A percentile compares a stretch with the other conserved stretches of the same genome.
Evolutionary conservation across 1,140 invertebrate species (phyloP).

Genomic region (Aphelinus certus): DNA sequence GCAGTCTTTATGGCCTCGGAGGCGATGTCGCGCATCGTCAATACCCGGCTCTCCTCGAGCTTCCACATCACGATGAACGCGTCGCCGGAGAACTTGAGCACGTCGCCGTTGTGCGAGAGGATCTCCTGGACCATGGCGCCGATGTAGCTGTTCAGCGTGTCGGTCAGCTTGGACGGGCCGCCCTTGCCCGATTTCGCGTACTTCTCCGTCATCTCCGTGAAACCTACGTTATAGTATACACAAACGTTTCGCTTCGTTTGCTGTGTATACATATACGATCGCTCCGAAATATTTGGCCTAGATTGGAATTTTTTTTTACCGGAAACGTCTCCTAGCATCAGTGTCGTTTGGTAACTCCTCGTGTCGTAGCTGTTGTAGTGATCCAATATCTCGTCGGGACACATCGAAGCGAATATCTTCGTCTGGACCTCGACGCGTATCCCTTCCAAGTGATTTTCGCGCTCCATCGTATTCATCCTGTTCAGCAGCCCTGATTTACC

Average conservation of each 20-base stretch:
- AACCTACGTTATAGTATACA: slow-evolving; percentile 58
- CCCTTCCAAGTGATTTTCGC: not conserved
- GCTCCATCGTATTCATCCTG: too few relatives aligned
- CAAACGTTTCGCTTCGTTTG: too few relatives aligned
- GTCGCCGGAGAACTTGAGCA: slow-evolving; percentile 76
- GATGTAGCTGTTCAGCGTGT: slow-evolving; percentile 73
- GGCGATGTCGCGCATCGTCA: slow-evolving; percentile 67
- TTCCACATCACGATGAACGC: slow-evolving; percentile 75
- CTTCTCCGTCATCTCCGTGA: slow-evolving; percentile 72
- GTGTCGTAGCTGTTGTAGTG: slow-evolving; percentile 65
- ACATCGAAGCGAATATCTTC: slow-evolving; percentile 70
- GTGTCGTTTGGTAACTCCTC: slow-evolving; percentile 67
- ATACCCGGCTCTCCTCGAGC: slow-evolving; percentile 57
- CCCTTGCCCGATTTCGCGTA: slow-evolving; percentile 70
- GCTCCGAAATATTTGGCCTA: not conserved
- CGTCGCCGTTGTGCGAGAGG: slow-evolving; percentile 70
- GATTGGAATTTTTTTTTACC: slow-evolving; percentile 50
- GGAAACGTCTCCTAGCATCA: slow-evolving; percentile 73
- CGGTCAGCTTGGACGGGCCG: slow-evolving; percentile 71
- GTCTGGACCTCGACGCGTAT: slow-evolving; percentile 54
- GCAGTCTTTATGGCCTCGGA: slow-evolving; percentile 71
- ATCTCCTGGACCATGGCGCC: slow-evolving; percentile 75
- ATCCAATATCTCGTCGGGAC: slow-evolving; percentile 72
- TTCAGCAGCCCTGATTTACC: too few relatives aligned
- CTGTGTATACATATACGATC: too few relatives aligned